Percentiles rank a stretch among this genome's conserved stretches.
phyloP scores from a whole-genome alignment of 2,113 vertebrate species.

The Mustela nigripes region DNA sequence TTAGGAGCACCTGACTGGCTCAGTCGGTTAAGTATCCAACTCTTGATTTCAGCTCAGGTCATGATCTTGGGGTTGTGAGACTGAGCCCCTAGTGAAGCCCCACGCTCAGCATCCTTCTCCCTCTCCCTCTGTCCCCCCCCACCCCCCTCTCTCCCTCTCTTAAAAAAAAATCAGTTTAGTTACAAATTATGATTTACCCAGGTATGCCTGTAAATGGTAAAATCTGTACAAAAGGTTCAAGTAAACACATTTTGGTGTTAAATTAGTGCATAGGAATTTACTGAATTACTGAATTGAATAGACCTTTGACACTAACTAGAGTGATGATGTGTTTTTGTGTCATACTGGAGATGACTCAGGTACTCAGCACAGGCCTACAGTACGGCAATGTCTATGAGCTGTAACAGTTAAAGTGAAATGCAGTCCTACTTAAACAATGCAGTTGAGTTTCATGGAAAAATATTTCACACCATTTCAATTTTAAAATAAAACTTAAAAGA shows the following conservation, averaged over 20 bases:
- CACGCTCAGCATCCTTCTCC: background rate
- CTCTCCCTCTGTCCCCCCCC: background rate
- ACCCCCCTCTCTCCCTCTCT: background rate
- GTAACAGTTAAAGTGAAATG: background rate
- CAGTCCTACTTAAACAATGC: background rate
- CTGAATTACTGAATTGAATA: background rate
- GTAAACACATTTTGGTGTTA: constrained; percentile 34
- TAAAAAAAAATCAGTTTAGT: background rate
- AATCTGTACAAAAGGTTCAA: constrained; percentile 8
- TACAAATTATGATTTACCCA: background rate
- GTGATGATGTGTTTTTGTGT: background rate
- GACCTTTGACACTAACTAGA: background rate
- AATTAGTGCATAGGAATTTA: background rate
- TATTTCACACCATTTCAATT: background rate
- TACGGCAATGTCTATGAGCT: background rate
- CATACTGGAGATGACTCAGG: background rate
- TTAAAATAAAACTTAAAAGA: constrained; percentile 9
- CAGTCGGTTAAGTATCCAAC: background rate
- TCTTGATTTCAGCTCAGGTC: too few relatives aligned
- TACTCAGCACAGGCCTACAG: background rate
- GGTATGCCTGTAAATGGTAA: background rate
- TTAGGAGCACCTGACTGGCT: background rate
- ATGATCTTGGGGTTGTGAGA: too few relatives aligned
- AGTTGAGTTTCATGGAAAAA: background rate
- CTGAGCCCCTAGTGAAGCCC: too few relatives aligned